Evolutionary conservation across 1,140 invertebrate species (phyloP), one percentile per base, ranked within the genome.

Genomic region (Drosophila biarmipes): DNA sequence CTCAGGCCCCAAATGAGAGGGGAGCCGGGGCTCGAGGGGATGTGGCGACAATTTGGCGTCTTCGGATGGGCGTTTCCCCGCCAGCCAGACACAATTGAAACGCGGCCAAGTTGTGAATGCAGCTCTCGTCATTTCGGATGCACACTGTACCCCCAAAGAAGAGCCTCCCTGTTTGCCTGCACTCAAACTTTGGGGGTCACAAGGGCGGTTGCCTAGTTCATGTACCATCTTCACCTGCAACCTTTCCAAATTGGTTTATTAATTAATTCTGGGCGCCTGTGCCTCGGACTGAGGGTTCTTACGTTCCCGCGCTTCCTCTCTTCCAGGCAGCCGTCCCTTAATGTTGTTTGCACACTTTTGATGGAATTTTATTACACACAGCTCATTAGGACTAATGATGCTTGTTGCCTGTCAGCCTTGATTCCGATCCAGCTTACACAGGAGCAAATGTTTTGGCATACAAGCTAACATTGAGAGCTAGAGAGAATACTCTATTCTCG

Each of bases 371-470:
- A 86, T 86, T 86, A 78, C 81, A 78, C 78, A 86, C 66, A 67
- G 78, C 81, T 86, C 82, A 86, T 86, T 86, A 87, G 78, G 71
- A 86, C 82, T 86, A 86, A 86, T 87, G 82, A 87, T 78, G 82
- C 82, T 81, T 81, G 82, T 81, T 80, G 58, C 48, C 81, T 69
- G 77, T 77, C 81, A 86, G 71, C 37, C 45, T 54, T 67, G 38
- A 67, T 64, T 66, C 42, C 54, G 31, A 63, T 73, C 51, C n/a
- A 24, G 38, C 8, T 17, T 27, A 54, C 58, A 38, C 38, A 8
- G 27, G 17, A 10, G 24, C 24, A 55, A 42, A 24, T 4, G 0
- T 11, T n/a, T 35, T 3, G 6, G 2, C 0, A 45, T 12, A 45
- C 1, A n/a, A n/a, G n/a, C n/a, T n/a, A n/a, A n/a, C n/a, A n/a